These are phyloP conservation scores for Oncopodura yosiiana DNA, from an alignment of 1,140 invertebrate genomes.

Conservation along the genomic window DNA sequence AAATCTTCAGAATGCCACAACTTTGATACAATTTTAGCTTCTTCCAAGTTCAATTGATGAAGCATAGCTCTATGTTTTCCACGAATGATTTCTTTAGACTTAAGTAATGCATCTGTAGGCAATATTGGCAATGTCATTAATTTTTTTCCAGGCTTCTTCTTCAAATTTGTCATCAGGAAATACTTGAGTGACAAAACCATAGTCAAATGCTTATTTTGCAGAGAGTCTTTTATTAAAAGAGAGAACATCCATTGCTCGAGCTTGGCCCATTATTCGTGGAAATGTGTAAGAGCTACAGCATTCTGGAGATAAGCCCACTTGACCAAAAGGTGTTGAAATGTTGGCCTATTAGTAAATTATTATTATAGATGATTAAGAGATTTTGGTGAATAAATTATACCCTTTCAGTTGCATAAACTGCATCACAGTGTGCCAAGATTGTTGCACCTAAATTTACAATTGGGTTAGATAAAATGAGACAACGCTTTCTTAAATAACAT, in stretches of 20 bases:
- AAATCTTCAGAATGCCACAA: constrained; percentile 54
- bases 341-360: constrained; percentile 44
- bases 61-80: constrained; percentile 42
- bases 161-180: constrained; percentile 50
- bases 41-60: constrained; percentile 46
- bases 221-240: constrained; percentile 67
- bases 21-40: constrained; percentile 47
- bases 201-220: constrained; percentile 60
- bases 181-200: constrained; percentile 61
- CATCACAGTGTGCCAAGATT: constrained; percentile 51
- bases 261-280: constrained; percentile 22
- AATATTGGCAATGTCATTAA: constrained; percentile 44
- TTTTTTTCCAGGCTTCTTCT: constrained; percentile 48
- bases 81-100: constrained; percentile 46
- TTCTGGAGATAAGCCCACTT: constrained; percentile 45
- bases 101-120: no score
- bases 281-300: constrained; percentile 24
- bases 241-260: constrained; percentile 71
- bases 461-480: no score
- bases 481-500: no score
- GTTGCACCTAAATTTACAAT: no score
- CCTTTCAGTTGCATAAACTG: no score
- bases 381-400: no score
- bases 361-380: no score
- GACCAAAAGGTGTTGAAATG: constrained; percentile 48